Conservation (phyloP, 2,797 vertebrate genomes). For the Lepidocolaptes lacrymiger region DNA sequence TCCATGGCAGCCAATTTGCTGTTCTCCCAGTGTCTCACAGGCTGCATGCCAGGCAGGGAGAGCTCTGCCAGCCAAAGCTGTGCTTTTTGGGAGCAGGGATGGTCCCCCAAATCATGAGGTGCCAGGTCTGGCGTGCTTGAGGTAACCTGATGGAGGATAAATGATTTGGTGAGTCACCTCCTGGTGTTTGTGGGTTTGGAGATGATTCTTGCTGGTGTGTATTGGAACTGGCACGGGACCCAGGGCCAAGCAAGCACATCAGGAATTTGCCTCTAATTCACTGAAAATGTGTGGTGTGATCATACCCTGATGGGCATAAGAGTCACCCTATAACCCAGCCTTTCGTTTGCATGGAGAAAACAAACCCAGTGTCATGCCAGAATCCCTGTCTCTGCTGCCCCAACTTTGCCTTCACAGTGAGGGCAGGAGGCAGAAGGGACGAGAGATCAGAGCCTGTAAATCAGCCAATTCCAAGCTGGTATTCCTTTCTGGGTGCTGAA, state of each 20-base stretch:
- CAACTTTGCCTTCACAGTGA: neutral
- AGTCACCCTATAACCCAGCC: neutral
- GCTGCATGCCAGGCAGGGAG: neutral
- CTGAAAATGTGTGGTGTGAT: neutral
- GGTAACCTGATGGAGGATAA: neutral
- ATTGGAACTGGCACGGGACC: neutral
- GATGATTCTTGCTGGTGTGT: neutral
- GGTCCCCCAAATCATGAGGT: neutral
- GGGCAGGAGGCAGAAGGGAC: neutral
- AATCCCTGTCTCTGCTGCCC: neutral
- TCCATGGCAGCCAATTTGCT: neutral
- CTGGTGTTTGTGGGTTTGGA: neutral
- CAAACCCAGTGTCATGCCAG: neutral
- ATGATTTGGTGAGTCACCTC: neutral
- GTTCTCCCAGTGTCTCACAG: neutral
- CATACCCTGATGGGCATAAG: neutral
- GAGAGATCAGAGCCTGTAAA: neutral
- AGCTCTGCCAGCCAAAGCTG: neutral
- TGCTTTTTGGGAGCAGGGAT: neutral
- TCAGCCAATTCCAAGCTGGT: neutral
- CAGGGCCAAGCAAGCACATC: neutral
- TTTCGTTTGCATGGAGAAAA: neutral
- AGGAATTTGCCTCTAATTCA: neutral
- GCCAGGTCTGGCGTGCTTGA: rapidly evolving
- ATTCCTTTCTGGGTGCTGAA: neutral